Percentiles rank a stretch among this genome's conserved stretches.
These are phyloP conservation scores for Aporrectodea caliginosa DNA, from an alignment of 1,140 invertebrate species.

Conservation along the genomic window DNA sequence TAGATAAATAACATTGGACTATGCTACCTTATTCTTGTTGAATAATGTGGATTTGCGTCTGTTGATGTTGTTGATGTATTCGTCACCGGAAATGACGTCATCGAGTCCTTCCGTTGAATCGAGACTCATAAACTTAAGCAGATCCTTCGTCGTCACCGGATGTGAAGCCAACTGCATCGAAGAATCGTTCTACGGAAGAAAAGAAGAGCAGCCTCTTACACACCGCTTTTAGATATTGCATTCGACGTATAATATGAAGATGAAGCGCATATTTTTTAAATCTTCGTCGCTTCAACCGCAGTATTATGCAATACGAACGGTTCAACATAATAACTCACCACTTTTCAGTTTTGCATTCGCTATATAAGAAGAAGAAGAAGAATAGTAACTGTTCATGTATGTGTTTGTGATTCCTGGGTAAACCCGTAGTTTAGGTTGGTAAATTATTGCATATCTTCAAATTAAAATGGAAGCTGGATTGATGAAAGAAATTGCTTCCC, in stretches of 20 bases:
- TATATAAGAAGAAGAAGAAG: not conserved
- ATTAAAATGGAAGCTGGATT: too few species aligned
- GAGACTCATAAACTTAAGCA: not conserved
- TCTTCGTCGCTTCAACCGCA: not conserved
- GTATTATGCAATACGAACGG: not conserved
- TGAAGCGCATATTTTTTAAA: not conserved
- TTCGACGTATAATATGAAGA: not conserved
- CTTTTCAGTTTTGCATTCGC: not conserved
- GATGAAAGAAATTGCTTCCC: too few species aligned
- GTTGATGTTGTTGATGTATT: not conserved
- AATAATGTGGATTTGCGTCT: not conserved
- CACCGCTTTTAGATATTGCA: not conserved
- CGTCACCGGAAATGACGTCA: not conserved
- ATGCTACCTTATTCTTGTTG: not conserved
- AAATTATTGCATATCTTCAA: too few species aligned
- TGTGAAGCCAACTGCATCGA: not conserved
- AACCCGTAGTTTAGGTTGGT: too few species aligned
- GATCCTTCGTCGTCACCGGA: not conserved
- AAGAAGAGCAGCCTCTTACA: not conserved
- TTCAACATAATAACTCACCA: not conserved
- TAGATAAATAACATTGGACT: too few species aligned
- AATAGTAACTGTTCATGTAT: too few species aligned
- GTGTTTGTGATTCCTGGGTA: too few species aligned
- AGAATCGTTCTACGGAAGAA: not conserved
- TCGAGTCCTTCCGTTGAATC: not conserved